These are phyloP conservation scores for Melangyna quadrimaculata DNA, from an alignment of 2,888 invertebrate species.

Conservation along the genomic window DNA sequence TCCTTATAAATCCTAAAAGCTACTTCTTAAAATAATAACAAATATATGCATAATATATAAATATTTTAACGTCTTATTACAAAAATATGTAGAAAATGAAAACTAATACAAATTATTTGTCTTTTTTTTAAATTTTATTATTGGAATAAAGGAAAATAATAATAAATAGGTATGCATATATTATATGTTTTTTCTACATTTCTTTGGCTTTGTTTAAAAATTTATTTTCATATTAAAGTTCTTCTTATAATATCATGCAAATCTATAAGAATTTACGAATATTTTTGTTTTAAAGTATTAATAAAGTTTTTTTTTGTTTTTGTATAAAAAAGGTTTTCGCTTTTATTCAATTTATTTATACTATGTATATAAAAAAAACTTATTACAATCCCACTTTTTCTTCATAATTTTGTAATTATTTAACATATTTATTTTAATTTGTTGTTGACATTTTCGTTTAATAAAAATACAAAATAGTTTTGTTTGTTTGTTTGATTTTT, in stretches of 20 bases:
- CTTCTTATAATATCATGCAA: conserved; percentile 16
- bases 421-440: conserved; percentile 45
- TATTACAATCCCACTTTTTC: conserved; percentile 18
- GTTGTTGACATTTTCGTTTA: conserved; percentile 24
- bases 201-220: conserved; percentile 56
- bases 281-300: conserved; percentile 25
- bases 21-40: conserved; percentile 54
- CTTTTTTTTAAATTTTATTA: background rate
- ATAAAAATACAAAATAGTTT: conserved; percentile 69
- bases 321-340: conserved; percentile 54
- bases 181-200: background rate
- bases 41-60: conserved; percentile 41
- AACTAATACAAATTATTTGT: conserved; percentile 1
- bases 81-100: background rate
- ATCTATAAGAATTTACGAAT: conserved; percentile 40
- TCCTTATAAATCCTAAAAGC: conserved; percentile 54
- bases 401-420: conserved; percentile 52
- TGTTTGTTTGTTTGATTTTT: too few relatives aligned
- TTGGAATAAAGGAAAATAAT: background rate
- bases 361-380: conserved; percentile 40
- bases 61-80: conserved; percentile 31
- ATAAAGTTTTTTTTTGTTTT: background rate
- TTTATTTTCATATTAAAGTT: conserved; percentile 16
- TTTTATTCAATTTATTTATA: conserved; percentile 25
- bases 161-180: conserved; percentile 8